Evolutionary conservation across 2,113 vertebrate species (phyloP).

Genomic region (Alouatta palliata): DNA sequence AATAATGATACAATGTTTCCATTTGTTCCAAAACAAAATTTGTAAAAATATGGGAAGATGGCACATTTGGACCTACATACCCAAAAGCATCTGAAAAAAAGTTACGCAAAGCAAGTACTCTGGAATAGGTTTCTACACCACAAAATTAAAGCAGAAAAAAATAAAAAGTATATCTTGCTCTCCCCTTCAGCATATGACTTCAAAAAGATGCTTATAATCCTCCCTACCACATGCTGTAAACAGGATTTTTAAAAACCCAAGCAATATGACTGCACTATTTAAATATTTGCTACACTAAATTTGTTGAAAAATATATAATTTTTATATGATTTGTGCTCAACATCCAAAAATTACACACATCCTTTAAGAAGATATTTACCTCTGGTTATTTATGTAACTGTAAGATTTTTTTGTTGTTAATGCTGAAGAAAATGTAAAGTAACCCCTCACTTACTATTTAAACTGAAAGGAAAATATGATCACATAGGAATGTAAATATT

Average conservation of each 20-base stretch:
- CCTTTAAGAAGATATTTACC: slow-evolving; percentile 2
- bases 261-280: background rate
- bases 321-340: background rate
- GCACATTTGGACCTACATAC: background rate
- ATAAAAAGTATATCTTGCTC: background rate
- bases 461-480: background rate
- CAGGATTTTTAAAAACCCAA: background rate
- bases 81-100: background rate
- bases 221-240: background rate
- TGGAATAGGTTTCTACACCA: background rate
- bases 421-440: slow-evolving; percentile 2
- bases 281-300: background rate
- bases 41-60: background rate
- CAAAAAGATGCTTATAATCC: background rate
- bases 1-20: background rate
- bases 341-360: slow-evolving; percentile 28
- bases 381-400: background rate
- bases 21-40: background rate
- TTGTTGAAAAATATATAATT: background rate
- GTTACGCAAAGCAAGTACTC: background rate
- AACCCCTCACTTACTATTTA: background rate
- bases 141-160: background rate
- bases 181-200: background rate
- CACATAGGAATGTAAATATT: background rate
- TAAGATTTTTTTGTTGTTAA: background rate